phyloP scores from a whole-genome alignment of 1,140 invertebrate species.

The Calephelis virginiensis region DNA sequence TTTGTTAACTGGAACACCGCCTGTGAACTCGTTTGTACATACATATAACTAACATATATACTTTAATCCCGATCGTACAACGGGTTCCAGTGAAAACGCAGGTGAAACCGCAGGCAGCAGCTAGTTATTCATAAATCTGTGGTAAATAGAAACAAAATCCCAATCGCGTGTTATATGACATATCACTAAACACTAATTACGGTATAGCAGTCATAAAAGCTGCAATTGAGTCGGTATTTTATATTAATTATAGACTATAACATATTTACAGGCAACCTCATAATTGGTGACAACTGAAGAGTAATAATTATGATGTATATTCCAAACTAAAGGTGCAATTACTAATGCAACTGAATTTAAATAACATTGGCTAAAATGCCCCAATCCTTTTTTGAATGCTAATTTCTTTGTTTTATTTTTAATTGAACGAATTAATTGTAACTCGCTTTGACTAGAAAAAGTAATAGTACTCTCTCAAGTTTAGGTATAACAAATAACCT shows the following conservation, averaged over 20 bases:
- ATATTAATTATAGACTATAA: slow-evolving; percentile 36
- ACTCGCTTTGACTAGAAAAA: too few species aligned
- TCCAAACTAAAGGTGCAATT: slow-evolving; percentile 21
- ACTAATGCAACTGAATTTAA: slow-evolving; percentile 18
- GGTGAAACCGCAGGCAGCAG: too few species aligned
- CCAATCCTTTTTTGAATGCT: too few species aligned
- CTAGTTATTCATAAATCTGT: neutral
- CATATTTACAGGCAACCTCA: slow-evolving; percentile 31
- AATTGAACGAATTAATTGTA: too few species aligned
- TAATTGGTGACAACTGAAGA: slow-evolving; percentile 39
- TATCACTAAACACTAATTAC: slow-evolving; percentile 4
- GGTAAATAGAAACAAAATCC: slow-evolving; percentile 8
- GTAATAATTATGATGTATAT: slow-evolving; percentile 36
- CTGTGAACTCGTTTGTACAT: too few species aligned
- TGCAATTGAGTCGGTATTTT: slow-evolving; percentile 30
- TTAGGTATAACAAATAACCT: too few species aligned
- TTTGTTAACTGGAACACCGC: too few species aligned
- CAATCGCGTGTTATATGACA: slow-evolving; percentile 4
- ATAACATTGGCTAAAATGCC: neutral
- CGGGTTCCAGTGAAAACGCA: too few species aligned
- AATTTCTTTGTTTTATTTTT: too few species aligned
- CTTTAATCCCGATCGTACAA: too few species aligned
- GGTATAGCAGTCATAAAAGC: slow-evolving; percentile 25
- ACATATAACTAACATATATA: too few species aligned
- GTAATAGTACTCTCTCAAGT: too few species aligned